Evolutionary conservation across 2,888 invertebrate species (phyloP).

Genomic region (Hesperia comma): DNA sequence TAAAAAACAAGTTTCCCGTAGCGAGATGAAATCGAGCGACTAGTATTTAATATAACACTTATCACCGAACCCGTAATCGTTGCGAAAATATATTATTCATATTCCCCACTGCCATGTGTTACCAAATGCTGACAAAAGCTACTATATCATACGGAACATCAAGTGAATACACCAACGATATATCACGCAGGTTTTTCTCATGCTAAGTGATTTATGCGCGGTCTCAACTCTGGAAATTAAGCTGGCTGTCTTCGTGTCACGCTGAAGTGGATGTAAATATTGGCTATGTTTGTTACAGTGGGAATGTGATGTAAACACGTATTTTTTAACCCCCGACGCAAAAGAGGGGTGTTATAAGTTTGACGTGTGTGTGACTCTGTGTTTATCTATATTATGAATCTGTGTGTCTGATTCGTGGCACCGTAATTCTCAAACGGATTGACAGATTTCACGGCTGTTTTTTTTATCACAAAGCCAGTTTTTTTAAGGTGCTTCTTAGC

Average conservation of each 20-base stretch:
- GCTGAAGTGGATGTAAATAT: conserved; percentile 1
- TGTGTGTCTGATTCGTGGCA: too few species aligned
- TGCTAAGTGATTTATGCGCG: conserved; percentile 32
- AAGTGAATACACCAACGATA: conserved; percentile 32
- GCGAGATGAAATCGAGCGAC: too few species aligned
- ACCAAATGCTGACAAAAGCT: conserved; percentile 23
- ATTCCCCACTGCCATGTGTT: conserved; percentile 19
- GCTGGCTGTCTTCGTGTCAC: conserved; percentile 19
- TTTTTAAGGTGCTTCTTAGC: too few species aligned
- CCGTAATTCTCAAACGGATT: too few species aligned
- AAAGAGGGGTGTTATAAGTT: too few species aligned
- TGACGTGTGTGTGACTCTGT: too few species aligned
- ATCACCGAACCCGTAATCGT: neutral
- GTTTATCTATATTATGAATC: too few species aligned
- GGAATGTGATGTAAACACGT: too few species aligned
- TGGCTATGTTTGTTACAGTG: neutral
- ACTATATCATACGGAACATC: conserved; percentile 33
- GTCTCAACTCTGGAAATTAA: conserved; percentile 28
- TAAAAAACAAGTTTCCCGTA: too few species aligned
- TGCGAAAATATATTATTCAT: conserved; percentile 25
- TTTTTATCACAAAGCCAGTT: too few species aligned
- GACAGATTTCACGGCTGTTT: too few species aligned
- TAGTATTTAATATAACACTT: neutral
- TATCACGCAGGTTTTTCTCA: conserved; percentile 36
- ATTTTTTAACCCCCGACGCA: too few species aligned